Evolutionary conservation across 2,113 vertebrate species (phyloP).

Genomic region (Pteronura brasiliensis): DNA sequence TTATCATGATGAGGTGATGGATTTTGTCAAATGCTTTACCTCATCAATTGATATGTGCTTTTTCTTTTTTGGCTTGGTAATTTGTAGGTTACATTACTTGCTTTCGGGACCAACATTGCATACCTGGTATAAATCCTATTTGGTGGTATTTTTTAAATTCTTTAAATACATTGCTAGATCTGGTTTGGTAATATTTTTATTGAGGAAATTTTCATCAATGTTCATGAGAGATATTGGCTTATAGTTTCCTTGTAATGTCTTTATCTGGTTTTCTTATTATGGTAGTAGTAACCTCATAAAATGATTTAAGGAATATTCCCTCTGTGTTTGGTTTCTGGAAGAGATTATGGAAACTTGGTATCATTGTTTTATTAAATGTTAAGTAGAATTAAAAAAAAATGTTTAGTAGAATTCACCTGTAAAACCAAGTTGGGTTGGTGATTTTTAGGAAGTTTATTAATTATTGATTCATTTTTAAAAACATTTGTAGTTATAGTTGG

Average conservation of each 20-base stretch:
- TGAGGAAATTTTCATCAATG: neutral
- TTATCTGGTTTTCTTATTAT: neutral
- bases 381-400: neutral
- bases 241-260: neutral
- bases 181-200: neutral
- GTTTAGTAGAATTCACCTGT: neutral
- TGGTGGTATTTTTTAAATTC: neutral
- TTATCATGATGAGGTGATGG: neutral
- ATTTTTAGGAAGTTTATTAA: neutral
- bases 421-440: neutral
- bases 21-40: neutral
- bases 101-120: neutral
- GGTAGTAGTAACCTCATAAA: neutral
- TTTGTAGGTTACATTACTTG: neutral
- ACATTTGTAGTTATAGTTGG: neutral
- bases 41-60: neutral
- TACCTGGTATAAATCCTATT: neutral
- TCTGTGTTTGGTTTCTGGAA: neutral
- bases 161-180: neutral
- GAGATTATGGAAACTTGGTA: neutral
- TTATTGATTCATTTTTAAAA: neutral
- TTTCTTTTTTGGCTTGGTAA: neutral
- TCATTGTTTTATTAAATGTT: neutral
- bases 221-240: neutral
- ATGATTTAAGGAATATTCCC: neutral